Evolutionary conservation across 2,797 vertebrate species (phyloP), one percentile per base, ranked within the genome.

Genomic region (Arctocebus calabarensis): DNA sequence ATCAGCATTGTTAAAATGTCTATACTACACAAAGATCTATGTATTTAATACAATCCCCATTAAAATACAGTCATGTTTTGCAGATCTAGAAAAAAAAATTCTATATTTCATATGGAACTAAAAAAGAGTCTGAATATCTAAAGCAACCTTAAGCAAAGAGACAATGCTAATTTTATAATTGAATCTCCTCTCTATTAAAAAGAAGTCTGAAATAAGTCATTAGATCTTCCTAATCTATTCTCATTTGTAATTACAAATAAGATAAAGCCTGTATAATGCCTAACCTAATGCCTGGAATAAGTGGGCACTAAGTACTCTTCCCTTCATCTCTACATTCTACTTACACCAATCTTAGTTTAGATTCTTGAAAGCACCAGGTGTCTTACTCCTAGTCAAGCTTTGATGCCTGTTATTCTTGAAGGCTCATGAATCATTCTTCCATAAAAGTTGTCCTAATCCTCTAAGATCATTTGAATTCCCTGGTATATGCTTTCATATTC

Each of bases 201-300:
- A 48, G 62, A 85, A 91, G 8, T 75, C 34, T 75, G 22, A 79
- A 59, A 55, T 19, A 88, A 7, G 27, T 68, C 68, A 40, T 88
- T 29, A n/a, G 48, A 52, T 4, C 7, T 32, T 66, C 9, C 7
- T 86, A 40, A 48, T 77, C 19, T 86, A n/a, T 75, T n/a, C 59
- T 89, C 40, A 59, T 22, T 52, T 66, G 32, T 62, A 85, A 64
- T 25, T 90, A 55, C 64, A 88, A 61, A 57, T 66, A 25, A 91
- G 25, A 70, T 79, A 48, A 77, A 78, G 32, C 19, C 8, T 5
- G 5, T 34, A 34, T 12, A 68, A 1, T 29, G 13, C 22, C 25
- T 79, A 55, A 40, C 13, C 3, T 45, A 59, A 71, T 5, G 45
- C 43, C 9, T 71, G 34, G 23, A 17, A 11, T 20, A 37, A 86